Percentiles rank a stretch among this genome's conserved stretches.
Evolutionary conservation across 2,797 vertebrate genomes (phyloP).

Genomic region (Argentina silus): DNA sequence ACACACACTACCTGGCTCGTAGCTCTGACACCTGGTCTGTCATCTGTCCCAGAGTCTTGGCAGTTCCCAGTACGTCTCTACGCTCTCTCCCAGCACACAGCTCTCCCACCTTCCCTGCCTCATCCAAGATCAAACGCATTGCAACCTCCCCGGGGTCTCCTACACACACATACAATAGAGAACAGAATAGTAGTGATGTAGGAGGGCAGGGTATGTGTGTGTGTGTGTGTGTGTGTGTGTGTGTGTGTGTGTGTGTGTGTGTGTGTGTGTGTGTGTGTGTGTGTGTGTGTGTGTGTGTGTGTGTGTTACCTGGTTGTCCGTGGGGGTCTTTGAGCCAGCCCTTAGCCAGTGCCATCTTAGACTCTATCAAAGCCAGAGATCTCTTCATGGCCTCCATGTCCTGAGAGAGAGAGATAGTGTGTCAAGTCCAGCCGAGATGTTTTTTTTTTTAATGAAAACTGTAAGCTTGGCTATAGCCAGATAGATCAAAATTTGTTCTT

Average conservation of each 20-base stretch:
- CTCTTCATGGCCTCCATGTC: conserved; percentile 98
- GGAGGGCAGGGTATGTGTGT: neutral
- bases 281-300: neutral
- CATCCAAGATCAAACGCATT: conserved; percentile 92
- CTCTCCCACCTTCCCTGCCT: conserved; percentile 96
- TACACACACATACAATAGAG: conserved; percentile 50
- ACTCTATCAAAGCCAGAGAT: conserved; percentile 93
- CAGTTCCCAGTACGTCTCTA: conserved; percentile 91
- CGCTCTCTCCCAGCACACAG: conserved; percentile 95
- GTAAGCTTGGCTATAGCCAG: too few species aligned
- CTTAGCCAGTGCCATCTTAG: conserved; percentile 94
- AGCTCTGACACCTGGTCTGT: conserved; percentile 93
- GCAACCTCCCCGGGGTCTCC: conserved; percentile 93
- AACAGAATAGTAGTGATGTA: too few species aligned
- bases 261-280: neutral
- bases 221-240: conserved; percentile 8
- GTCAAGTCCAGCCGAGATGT: neutral
- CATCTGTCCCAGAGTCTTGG: conserved; percentile 92
- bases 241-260: neutral
- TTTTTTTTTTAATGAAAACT: too few species aligned
- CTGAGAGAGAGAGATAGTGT: conserved; percentile 68
- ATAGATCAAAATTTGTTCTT: too few species aligned
- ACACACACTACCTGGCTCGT: conserved; percentile 82
- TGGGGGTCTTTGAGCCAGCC: conserved; percentile 93
- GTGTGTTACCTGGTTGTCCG: conserved; percentile 87